A percentile compares a stretch with the other conserved stretches of the same genome.
phyloP scores from a whole-genome alignment of 2,888 invertebrate genomes.

The Rotaria magnacalcarata region DNA sequence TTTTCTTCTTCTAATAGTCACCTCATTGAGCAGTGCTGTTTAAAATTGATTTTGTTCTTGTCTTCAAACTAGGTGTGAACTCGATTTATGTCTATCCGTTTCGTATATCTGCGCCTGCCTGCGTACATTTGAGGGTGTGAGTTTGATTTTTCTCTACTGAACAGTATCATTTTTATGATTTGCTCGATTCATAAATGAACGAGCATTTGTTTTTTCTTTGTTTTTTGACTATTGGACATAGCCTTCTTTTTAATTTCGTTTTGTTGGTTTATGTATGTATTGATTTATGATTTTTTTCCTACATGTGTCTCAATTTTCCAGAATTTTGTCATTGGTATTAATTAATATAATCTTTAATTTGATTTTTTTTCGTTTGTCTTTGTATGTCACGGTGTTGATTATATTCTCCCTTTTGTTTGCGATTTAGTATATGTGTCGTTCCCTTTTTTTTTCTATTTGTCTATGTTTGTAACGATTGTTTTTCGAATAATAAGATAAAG shows the following conservation, averaged over 20 bases:
- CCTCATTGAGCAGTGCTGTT: slow-evolving; percentile 29
- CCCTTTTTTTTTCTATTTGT: not conserved
- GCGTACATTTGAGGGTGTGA: not conserved
- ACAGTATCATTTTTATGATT: slow-evolving; percentile 1
- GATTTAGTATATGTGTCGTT: not conserved
- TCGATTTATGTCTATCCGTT: not conserved
- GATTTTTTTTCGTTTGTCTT: not conserved
- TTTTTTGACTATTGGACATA: not conserved
- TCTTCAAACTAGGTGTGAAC: not conserved
- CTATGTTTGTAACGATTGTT: not conserved
- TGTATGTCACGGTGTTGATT: slow-evolving; percentile 26
- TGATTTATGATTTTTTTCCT: not conserved
- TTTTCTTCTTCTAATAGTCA: not conserved
- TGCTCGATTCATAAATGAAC: not conserved
- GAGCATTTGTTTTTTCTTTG: not conserved
- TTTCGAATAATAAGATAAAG: not conserved
- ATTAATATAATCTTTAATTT: slow-evolving; percentile 4
- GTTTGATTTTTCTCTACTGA: not conserved
- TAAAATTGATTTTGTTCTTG: not conserved
- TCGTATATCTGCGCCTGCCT: too few relatives aligned
- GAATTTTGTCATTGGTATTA: not conserved
- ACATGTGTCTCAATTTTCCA: not conserved
- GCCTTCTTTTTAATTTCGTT: not conserved
- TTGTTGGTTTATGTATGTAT: slow-evolving; percentile 5
- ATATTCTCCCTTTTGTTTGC: not conserved